A percentile compares a stretch with the other conserved stretches of the same genome.
Conservation (phyloP, 2,888 invertebrate genomes). For the Lagria hirta region DNA sequence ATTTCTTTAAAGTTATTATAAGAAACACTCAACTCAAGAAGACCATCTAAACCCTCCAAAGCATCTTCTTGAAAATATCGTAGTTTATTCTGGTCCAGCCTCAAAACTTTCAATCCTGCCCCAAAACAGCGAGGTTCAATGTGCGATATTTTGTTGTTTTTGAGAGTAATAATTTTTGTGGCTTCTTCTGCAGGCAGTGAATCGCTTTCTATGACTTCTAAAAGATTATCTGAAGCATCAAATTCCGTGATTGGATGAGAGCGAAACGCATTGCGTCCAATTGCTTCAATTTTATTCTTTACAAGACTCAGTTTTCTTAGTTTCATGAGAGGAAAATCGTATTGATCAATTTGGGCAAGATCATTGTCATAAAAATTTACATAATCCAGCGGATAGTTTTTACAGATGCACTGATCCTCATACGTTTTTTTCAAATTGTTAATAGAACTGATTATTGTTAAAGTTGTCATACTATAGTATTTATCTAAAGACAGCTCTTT, state of each 20-base stretch:
- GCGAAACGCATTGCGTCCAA: conserved; percentile 1
- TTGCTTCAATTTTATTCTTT: conserved; percentile 13
- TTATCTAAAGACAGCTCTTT: conserved; percentile 1
- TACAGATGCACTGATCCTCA: not conserved
- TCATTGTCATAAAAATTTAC: conserved; percentile 9
- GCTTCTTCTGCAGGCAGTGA: conserved; percentile 2
- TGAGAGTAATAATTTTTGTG: conserved; percentile 5
- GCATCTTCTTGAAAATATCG: conserved; percentile 6
- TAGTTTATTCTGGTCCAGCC: conserved; percentile 12
- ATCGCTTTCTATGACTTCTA: conserved; percentile 5
- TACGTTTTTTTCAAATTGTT: conserved; percentile 2
- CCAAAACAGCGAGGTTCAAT: conserved; percentile 7
- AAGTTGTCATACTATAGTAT: conserved; percentile 4
- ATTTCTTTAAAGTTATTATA: conserved; percentile 13
- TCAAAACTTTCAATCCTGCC: conserved; percentile 3
- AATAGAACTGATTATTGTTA: conserved; percentile 4
- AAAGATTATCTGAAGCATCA: conserved; percentile 7
- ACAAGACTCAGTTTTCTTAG: conserved; percentile 12
- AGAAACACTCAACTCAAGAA: conserved; percentile 10
- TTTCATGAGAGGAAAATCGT: conserved; percentile 5
- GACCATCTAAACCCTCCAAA: conserved; percentile 2
- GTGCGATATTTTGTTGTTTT: conserved; percentile 11
- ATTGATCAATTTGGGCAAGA: conserved; percentile 1
- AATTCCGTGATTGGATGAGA: conserved; percentile 2
- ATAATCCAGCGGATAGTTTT: conserved; percentile 2